These are phyloP conservation scores for Botrylloides violaceus DNA, from an alignment of 23 tunicate genomes.

Conservation along the genomic window DNA sequence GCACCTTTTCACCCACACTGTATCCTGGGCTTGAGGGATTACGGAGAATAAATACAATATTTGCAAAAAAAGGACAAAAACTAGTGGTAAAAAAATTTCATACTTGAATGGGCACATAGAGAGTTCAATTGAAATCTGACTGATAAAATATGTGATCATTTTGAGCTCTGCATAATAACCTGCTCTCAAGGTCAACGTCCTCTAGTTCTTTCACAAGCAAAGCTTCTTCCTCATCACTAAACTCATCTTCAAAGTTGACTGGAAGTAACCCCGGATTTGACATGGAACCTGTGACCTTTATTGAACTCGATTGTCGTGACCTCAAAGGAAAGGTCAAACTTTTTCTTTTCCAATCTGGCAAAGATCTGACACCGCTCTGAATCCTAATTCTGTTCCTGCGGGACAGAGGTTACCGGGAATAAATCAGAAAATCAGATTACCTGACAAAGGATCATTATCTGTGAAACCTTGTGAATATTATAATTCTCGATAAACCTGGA, in stretches of 20 bases:
- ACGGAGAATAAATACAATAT: too few relatives aligned
- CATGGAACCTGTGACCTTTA: constrained; percentile 15
- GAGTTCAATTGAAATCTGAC: too few relatives aligned
- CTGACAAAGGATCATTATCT: too few relatives aligned
- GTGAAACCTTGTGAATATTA: too few relatives aligned
- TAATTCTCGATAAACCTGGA: too few relatives aligned
- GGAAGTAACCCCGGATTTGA: constrained; percentile 10
- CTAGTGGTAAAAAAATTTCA: too few relatives aligned
- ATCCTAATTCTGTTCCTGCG: background rate
- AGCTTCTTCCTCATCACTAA: constrained; percentile 3
- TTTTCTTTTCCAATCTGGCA: constrained; percentile 7
- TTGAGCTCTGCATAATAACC: background rate
- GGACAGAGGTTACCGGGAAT: too few relatives aligned
- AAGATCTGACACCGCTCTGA: background rate
- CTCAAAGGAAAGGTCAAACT: constrained; percentile 25
- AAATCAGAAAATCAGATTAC: too few relatives aligned
- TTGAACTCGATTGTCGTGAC: background rate
- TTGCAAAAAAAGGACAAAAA: too few relatives aligned
- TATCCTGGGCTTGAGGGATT: too few relatives aligned
- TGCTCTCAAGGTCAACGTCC: constrained; percentile 9
- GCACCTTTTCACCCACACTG: too few relatives aligned
- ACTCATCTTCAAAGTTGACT: constrained; percentile 13
- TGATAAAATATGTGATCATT: background rate
- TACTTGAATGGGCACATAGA: too few relatives aligned
- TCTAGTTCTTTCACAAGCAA: constrained; percentile 9